Base-by-base conservation (phyloP, 2,888 invertebrate genomes). In the Microplitis manilae region DNA sequence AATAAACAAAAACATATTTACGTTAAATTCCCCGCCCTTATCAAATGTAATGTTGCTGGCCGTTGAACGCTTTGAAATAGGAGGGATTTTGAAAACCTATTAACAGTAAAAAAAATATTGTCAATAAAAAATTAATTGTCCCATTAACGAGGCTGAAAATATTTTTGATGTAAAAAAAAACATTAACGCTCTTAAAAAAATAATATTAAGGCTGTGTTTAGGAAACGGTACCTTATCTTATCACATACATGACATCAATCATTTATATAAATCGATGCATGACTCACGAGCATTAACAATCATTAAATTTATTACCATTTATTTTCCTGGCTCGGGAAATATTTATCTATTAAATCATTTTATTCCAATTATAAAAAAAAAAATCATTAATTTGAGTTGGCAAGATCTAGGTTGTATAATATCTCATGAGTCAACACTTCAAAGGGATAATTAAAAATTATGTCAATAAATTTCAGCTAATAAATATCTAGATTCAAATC, bases 21-120 rank as follows among this genome's bases (percentile, higher is more conserved):
- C 89, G 83, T 85, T 86, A 80, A 83, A 81, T 82, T 86, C 85
- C 78, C 86, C 87, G 86, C 85, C 85, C 85, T 87, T 83, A 84
- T 87, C 88, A 87, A 87, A 84, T 84, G 88, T 87, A 90, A 90
- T 90, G 88, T 88, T 90, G 90, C 86, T 89, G 85, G 89, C 86
- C 87, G 87, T 89, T 85, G 84, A 84, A 83, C 86, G 85, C 84
- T 89, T 78, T 84, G 83, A 82, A 79, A 87, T 85, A 84, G 89
- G 89, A 90, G 90, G 90, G 89, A 88, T 89, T 87, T 84, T 87
- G 86, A 81, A 86, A 83, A 79, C 88, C 89, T 89, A 78, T 0
- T 83, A 79, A 69, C 78, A 72, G 59, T 75, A 30, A 60, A 73
- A 70, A 73, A 7, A 69, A 68, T 39, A 41, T 2, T 20, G 0